These are phyloP conservation scores for Cantharis rustica DNA, from an alignment of 2,888 invertebrate species.

Conservation along the genomic window DNA sequence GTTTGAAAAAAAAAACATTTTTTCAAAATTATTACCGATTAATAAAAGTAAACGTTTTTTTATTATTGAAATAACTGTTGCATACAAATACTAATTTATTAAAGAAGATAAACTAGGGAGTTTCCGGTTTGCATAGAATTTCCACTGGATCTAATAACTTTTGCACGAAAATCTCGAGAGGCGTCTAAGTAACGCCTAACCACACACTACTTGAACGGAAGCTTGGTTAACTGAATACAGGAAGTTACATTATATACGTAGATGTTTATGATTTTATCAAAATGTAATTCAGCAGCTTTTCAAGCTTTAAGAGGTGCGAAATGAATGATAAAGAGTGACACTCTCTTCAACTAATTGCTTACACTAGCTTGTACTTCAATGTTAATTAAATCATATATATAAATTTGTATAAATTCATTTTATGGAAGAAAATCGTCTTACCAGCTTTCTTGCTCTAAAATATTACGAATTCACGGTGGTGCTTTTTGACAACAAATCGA, in stretches of 20 bases:
- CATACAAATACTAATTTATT: background rate
- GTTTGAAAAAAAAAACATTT: background rate
- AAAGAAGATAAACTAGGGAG: slow-evolving; percentile 4
- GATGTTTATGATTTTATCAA: slow-evolving; percentile 29
- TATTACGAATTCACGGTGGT: background rate
- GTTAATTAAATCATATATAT: background rate
- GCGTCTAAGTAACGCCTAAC: slow-evolving; percentile 28
- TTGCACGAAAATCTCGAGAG: slow-evolving; percentile 23
- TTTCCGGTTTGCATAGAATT: slow-evolving; percentile 22
- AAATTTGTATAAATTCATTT: background rate
- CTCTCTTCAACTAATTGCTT: slow-evolving; percentile 3
- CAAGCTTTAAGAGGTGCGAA: slow-evolving; percentile 6
- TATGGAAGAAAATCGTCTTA: background rate
- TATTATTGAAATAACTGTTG: background rate
- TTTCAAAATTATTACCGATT: background rate
- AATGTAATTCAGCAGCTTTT: slow-evolving; percentile 16
- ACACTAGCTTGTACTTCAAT: background rate
- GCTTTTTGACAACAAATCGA: slow-evolving; percentile 6
- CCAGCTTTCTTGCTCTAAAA: slow-evolving; percentile 4
- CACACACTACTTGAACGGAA: slow-evolving; percentile 30
- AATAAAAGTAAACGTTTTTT: background rate
- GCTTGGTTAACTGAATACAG: slow-evolving; percentile 28
- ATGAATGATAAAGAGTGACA: slow-evolving; percentile 13
- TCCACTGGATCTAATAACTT: slow-evolving; percentile 17
- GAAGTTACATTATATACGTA: slow-evolving; percentile 18